These are phyloP conservation scores for Megalopta genalis DNA, from an alignment of 1,140 invertebrate species.

Conservation along the genomic window DNA sequence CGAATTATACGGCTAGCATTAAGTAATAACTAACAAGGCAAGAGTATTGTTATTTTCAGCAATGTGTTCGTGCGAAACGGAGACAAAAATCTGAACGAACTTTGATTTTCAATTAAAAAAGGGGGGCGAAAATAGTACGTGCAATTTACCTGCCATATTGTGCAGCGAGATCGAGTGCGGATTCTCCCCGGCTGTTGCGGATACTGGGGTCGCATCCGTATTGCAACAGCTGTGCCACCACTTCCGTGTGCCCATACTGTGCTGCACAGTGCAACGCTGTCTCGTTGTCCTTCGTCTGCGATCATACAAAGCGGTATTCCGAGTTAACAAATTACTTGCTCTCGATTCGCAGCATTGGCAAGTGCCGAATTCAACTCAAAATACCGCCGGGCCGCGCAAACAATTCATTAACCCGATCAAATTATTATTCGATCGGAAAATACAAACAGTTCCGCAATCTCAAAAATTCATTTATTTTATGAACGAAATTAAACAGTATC, in stretches of 20 bases:
- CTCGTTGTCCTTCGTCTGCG: slow-evolving; percentile 94
- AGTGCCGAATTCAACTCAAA: not conserved
- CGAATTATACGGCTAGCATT: not conserved
- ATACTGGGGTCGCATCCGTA: slow-evolving; percentile 94
- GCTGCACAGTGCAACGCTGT: slow-evolving; percentile 96
- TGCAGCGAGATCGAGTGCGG: slow-evolving; percentile 95
- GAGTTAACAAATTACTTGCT: slow-evolving; percentile 18
- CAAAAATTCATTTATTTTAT: not conserved
- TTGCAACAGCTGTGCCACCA: slow-evolving; percentile 92
- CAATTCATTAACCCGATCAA: not conserved
- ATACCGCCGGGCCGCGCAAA: no score
- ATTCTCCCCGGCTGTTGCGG: slow-evolving; percentile 93
- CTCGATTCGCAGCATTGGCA: not conserved
- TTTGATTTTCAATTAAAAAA: not conserved
- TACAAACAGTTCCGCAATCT: not conserved
- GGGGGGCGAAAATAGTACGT: not conserved
- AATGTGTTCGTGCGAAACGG: not conserved
- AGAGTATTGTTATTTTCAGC: not conserved
- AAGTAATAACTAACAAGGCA: not conserved
- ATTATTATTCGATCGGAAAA: not conserved
- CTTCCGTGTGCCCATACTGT: slow-evolving; percentile 95
- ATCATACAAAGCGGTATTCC: slow-evolving; percentile 64
- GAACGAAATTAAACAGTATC: no score
- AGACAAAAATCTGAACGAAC: not conserved
- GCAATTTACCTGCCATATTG: slow-evolving; percentile 90